These are phyloP conservation scores for Tetanocera ferruginea DNA, from an alignment of 2,888 invertebrate species.

Conservation along the genomic window DNA sequence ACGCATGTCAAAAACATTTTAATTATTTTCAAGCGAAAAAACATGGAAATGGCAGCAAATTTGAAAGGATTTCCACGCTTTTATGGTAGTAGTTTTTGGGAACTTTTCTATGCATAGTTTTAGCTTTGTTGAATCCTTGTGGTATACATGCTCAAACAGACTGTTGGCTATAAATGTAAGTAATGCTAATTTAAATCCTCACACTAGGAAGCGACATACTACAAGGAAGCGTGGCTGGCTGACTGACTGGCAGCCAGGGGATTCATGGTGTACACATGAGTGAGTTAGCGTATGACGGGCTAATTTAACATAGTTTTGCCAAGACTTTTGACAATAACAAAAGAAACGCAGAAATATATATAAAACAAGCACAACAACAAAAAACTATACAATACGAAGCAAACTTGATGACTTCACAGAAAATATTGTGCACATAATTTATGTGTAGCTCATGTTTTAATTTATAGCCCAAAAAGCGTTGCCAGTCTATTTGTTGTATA, in stretches of 20 bases:
- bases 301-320: background rate
- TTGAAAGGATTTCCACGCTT: background rate
- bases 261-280: background rate
- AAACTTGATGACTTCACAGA: constrained; percentile 31
- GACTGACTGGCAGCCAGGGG: background rate
- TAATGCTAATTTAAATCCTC: constrained; percentile 66
- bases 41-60: background rate
- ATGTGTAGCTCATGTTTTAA: background rate
- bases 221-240: constrained; percentile 7
- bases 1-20: constrained; percentile 9
- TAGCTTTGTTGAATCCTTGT: background rate
- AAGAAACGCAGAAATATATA: background rate
- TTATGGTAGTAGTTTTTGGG: background rate
- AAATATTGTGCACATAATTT: constrained; percentile 11
- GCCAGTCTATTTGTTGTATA: constrained; percentile 3
- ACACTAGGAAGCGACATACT: constrained; percentile 40
- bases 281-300: background rate
- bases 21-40: background rate
- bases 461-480: background rate
- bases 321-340: background rate
- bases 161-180: constrained; percentile 49
- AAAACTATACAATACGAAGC: background rate
- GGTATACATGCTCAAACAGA: background rate
- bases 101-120: constrained; percentile 9
- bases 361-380: background rate